Evolutionary conservation across 2,888 invertebrate genomes (phyloP), one percentile per base, ranked within the genome.

Genomic region (Rotaria macrura): DNA sequence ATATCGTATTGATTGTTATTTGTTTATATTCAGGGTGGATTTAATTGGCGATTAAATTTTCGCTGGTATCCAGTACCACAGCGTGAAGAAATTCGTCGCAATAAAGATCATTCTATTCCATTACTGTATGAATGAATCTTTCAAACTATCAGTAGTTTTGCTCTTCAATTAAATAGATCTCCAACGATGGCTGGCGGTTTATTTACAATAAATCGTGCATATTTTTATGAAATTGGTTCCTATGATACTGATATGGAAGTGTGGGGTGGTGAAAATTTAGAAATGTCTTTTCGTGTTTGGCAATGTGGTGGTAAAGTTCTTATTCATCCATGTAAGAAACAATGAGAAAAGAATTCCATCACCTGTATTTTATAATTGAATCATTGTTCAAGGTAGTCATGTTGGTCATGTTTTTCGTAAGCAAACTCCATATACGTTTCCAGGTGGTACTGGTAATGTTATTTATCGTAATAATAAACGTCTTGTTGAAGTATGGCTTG

Each of bases 401-500:
- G 86, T 86, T 47, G 86, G 86, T 38, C 86, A 86, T 47, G 84
- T 86, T 34, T 86, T 86, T 84, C 85, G 86, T 29, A 86, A 86
- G 83, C 79, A 85, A 92, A 96, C 96, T 87, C 99, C 99, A 85
- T 99, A 99, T 92, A 95, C 96, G 88, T 98, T 99, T 94, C 99
- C 99, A 87, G 99, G 99, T 89, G 99, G 97, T 88, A 92, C 92
- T 20, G 91, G 91, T 92, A 94, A 95, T 88, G 94, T 98, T 90
- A 97, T 98, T 89, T 94, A 97, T 89, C 96, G 96, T 92, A 99
- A 99, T 93, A 96, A 97, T 89, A 96, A 97, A 89, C 94, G 99
- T 89, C 96, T 97, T 89, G 98, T 97, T 89, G 96, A 97, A 92
- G 99, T 99, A 90, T 99, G 99, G 99, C 95, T 99, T 95, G 99